A percentile compares a stretch with the other conserved stretches of the same genome.
Conservation (phyloP, 1,140 invertebrate species). For the Varroa destructor region DNA sequence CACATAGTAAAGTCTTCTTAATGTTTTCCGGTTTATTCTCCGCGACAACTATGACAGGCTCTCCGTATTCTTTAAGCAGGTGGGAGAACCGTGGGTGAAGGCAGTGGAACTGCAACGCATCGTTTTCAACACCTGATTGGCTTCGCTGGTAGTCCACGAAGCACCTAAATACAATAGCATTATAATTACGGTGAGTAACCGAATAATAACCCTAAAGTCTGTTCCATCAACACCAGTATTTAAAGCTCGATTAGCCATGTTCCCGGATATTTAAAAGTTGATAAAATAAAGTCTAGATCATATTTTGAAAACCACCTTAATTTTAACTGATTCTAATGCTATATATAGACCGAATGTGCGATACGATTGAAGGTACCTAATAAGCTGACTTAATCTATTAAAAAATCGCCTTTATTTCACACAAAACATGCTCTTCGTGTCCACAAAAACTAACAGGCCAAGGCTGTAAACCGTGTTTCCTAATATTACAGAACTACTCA, state of each 20-base stretch:
- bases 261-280: no score
- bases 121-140: neutral
- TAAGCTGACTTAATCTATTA: no score
- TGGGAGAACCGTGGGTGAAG: neutral
- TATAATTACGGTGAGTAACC: neutral
- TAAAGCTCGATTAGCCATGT: no score
- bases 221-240: no score
- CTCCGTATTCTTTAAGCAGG: constrained; percentile 2
- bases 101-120: neutral
- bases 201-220: no score
- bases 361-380: neutral
- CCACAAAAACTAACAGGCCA: no score
- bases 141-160: constrained; percentile 8
- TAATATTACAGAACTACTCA: neutral
- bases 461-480: neutral
- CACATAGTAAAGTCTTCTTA: constrained; percentile 1
- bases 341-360: neutral
- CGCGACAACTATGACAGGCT: neutral
- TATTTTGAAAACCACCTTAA: neutral
- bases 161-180: neutral
- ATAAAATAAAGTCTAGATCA: no score
- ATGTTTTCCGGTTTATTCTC: neutral
- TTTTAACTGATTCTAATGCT: neutral
- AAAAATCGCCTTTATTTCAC: no score
- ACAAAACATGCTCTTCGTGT: no score